Percentiles rank a stretch among this genome's conserved stretches.
These are phyloP conservation scores for Sinelater perroti DNA, from an alignment of 2,888 invertebrate species.

Conservation along the genomic window DNA sequence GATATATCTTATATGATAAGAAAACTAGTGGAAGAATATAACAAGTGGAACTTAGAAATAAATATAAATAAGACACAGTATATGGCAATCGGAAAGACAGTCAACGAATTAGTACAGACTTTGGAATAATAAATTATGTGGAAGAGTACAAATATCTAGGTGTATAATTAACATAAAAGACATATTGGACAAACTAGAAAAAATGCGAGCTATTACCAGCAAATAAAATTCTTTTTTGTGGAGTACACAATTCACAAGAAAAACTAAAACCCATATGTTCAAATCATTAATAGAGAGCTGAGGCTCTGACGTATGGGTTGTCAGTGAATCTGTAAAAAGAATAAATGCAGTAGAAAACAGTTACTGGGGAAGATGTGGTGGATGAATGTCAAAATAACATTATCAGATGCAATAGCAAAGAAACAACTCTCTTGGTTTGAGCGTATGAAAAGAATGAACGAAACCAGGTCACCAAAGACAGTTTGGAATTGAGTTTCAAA, in stretches of 20 bases:
- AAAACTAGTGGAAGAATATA: constrained; percentile 4
- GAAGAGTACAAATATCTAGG: not conserved
- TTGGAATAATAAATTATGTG: not conserved
- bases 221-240: not conserved
- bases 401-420: no score
- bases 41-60: not conserved
- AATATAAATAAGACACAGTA: not conserved
- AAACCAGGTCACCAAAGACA: no score
- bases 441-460: no score
- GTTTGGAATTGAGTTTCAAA: no score
- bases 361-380: not conserved
- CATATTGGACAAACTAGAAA: not conserved
- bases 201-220: not conserved
- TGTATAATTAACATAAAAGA: not conserved
- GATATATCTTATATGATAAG: not conserved
- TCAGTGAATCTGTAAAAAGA: not conserved
- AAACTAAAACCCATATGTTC: not conserved
- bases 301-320: not conserved
- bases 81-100: not conserved
- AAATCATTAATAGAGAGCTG: not conserved
- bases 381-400: no score
- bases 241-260: not conserved
- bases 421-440: no score
- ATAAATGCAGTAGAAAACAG: not conserved
- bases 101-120: not conserved